Evolutionary conservation across 2,888 invertebrate species (phyloP).

Genomic region (Bursaphelenchus okinawaensis): DNA sequence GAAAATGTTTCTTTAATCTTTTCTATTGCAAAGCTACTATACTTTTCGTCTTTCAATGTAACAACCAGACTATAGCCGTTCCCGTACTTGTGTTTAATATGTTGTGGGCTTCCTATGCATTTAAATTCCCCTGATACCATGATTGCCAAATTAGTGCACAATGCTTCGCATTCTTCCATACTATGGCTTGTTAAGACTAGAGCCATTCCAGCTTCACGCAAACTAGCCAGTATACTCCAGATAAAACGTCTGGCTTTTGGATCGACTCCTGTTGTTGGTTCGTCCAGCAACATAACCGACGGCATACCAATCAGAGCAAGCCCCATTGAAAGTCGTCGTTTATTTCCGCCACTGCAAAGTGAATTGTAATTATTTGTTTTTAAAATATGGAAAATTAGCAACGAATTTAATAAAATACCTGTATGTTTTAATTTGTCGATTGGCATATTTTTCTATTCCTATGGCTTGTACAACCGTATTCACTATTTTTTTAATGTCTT

Average conservation of each 20-base stretch:
- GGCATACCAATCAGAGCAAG: slow-evolving; percentile 70
- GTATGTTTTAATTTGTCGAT: slow-evolving; percentile 32
- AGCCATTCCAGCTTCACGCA: slow-evolving; percentile 62
- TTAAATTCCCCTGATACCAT: slow-evolving; percentile 69
- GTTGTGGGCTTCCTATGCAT: slow-evolving; percentile 71
- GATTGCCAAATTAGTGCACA: slow-evolving; percentile 73
- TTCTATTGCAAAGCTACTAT: slow-evolving; percentile 9
- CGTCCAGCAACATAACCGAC: slow-evolving; percentile 62
- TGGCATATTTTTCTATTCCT: slow-evolving; percentile 27
- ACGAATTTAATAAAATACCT: slow-evolving; percentile 10
- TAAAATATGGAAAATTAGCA: not conserved
- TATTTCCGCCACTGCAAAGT: slow-evolving; percentile 69
- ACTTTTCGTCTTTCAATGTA: slow-evolving; percentile 12
- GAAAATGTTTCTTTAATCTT: slow-evolving; percentile 60
- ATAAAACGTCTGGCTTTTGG: slow-evolving; percentile 29
- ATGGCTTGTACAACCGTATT: slow-evolving; percentile 26
- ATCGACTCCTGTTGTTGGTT: slow-evolving; percentile 69
- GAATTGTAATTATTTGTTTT: not conserved
- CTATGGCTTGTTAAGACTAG: slow-evolving; percentile 71
- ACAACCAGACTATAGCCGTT: slow-evolving; percentile 31
- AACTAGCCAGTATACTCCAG: slow-evolving; percentile 53
- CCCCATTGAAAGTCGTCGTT: slow-evolving; percentile 71
- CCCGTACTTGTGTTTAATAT: slow-evolving; percentile 65
- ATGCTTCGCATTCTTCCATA: slow-evolving; percentile 80
- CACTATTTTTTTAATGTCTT: slow-evolving; percentile 20